Evolutionary conservation across 2,888 invertebrate species (phyloP), one percentile per base, ranked within the genome.

Genomic region (Drosophila recens): DNA sequence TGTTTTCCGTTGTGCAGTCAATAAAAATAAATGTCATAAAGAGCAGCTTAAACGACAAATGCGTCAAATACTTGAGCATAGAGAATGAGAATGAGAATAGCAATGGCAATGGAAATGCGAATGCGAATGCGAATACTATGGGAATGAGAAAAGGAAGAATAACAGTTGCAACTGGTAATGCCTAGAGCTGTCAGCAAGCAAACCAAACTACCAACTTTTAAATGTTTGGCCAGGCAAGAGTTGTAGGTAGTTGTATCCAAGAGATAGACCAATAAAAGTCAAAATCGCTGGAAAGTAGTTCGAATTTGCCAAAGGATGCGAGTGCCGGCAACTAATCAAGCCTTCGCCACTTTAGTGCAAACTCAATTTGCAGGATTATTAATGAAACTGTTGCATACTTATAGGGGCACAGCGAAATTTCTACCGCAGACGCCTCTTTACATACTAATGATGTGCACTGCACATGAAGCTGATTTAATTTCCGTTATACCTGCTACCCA

Each of bases 11-110:
- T 75, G 61, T 67, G 75, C 67, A 80, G 84, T 87, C 87, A 86
- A 86, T 86, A 87, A 87, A 86, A 86, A 86, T 86, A 87, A 86
- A 86, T 87, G 86, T 87, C 83, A 83, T 81, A 87, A 86, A 78
- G 74, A 72, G 80, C 65, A 80, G 87, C 87, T 86, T 87, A 85
- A 67, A 64, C 70, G 72, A 58, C 75, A 79, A 85, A 79, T 77
- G 73, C 70, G 66, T 66, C 56, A 79, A 74, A 71, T 68, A 77
- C 63, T 48, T 30, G 33, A 56, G 51, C 43, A 43, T 38, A 36
- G 13, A 56, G 23, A 46, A 38, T 52, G 13, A 56, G 23, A 46
- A 38, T 52, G 30, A 20, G 17, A 20, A 43, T 43, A 23, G 23
- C 10, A 52, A 52, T 52, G 23, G 52, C 20, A 56, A 34, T 40